phyloP scores from a whole-genome alignment of 2,888 invertebrate species.

The Empis stercorea region DNA sequence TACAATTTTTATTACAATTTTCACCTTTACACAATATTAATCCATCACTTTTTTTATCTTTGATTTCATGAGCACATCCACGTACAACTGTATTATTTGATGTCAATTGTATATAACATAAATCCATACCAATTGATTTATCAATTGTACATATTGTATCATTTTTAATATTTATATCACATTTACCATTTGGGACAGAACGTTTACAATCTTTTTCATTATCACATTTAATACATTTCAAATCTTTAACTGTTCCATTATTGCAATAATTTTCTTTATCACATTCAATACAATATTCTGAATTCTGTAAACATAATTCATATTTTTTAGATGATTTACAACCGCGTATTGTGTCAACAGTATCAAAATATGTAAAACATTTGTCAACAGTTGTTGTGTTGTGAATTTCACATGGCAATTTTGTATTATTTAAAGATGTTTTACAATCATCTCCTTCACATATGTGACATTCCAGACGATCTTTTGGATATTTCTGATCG shows the following conservation, averaged over 20 bases:
- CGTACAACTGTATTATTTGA: not conserved
- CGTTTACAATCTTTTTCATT: not conserved
- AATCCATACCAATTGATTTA: not conserved
- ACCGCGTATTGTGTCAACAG: not conserved
- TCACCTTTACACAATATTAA: not conserved
- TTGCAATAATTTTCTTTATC: not conserved
- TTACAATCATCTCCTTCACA: not conserved
- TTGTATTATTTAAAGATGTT: not conserved
- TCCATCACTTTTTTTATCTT: not conserved
- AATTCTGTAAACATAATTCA: not conserved
- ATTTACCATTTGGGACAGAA: not conserved
- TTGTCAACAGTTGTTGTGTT: not conserved
- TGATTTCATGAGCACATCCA: not conserved
- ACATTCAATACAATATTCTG: not conserved
- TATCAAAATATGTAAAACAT: not conserved
- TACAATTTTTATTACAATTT: not conserved
- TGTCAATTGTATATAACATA: not conserved
- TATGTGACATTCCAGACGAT: not conserved
- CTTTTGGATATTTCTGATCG: not conserved
- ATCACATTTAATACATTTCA: not conserved
- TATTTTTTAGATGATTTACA: not conserved
- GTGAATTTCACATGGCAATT: not conserved
- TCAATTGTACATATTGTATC: not conserved
- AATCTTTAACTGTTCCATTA: not conserved
- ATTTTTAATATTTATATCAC: not conserved